Evolutionary conservation across 2,888 invertebrate genomes (phyloP).

Genomic region (Caenorhabditis sp.): DNA sequence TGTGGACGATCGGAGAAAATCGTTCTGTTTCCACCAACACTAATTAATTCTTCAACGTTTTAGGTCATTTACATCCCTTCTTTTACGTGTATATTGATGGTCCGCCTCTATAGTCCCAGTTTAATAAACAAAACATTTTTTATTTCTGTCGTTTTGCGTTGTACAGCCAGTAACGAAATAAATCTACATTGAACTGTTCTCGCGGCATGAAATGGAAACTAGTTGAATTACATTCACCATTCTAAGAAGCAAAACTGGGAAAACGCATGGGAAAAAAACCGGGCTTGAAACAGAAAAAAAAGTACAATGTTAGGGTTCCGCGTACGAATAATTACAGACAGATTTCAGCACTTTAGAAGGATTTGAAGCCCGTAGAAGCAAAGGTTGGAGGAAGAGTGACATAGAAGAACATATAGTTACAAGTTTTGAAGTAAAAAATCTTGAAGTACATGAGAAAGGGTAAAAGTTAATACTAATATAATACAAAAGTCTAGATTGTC

Average conservation of each 20-base stretch:
- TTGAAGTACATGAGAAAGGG: background rate
- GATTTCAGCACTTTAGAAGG: slow-evolving; percentile 37
- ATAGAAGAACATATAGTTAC: slow-evolving; percentile 26
- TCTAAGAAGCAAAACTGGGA: slow-evolving; percentile 29
- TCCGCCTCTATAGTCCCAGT: too few species aligned
- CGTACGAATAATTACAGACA: slow-evolving; percentile 56
- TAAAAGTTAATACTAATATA: slow-evolving; percentile 20
- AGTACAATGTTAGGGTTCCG: slow-evolving; percentile 1
- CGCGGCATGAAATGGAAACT: slow-evolving; percentile 9
- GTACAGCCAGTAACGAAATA: slow-evolving; percentile 14
- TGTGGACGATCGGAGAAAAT: slow-evolving; percentile 73
- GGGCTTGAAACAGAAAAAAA: slow-evolving; percentile 27
- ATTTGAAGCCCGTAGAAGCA: slow-evolving; percentile 56
- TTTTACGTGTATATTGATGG: background rate
- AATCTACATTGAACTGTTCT: slow-evolving; percentile 20
- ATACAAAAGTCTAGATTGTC: slow-evolving; percentile 19
- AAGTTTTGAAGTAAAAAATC: slow-evolving; percentile 15
- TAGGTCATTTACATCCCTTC: background rate
- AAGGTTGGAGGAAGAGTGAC: slow-evolving; percentile 6
- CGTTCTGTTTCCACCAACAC: slow-evolving; percentile 69
- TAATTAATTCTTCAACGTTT: slow-evolving; percentile 14
- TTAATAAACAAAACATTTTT: background rate
- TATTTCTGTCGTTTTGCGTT: slow-evolving; percentile 43
- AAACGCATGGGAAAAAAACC: slow-evolving; percentile 16
- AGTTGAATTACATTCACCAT: slow-evolving; percentile 58